phyloP scores from a whole-genome alignment of 2,797 vertebrate genomes.

The Dallia pectoralis region DNA sequence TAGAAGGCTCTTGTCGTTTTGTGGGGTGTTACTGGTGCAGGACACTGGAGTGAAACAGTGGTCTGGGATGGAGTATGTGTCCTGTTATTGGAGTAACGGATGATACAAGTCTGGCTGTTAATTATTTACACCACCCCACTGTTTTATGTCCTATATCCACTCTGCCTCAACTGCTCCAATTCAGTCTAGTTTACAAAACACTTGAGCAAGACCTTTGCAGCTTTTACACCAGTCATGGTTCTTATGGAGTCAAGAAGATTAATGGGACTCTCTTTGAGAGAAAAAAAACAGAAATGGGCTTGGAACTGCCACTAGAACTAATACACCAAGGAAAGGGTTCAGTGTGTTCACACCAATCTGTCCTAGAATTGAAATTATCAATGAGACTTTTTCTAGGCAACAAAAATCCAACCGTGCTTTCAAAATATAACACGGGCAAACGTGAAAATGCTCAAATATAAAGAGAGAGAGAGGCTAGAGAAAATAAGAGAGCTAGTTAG shows the following conservation, averaged over 20 bases:
- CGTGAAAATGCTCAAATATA: neutral
- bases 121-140: neutral
- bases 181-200: slow-evolving; percentile 7
- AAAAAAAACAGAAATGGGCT: neutral
- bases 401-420: neutral
- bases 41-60: slow-evolving; percentile 41
- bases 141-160: neutral
- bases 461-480: neutral
- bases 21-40: slow-evolving; percentile 26
- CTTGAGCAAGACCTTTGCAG: slow-evolving; percentile 5
- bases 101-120: slow-evolving; percentile 43
- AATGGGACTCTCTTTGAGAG: neutral
- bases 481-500: neutral
- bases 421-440: neutral
- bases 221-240: slow-evolving; percentile 1
- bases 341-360: neutral
- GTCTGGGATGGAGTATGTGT: slow-evolving; percentile 17
- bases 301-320: neutral
- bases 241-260: neutral
- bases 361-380: neutral
- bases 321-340: neutral
- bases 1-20: neutral
- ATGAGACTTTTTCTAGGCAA: neutral
- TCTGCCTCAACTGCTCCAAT: neutral
- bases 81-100: slow-evolving; percentile 36